phyloP scores from a whole-genome alignment of 2,113 vertebrate species.

The Cinclus mexicanus region DNA sequence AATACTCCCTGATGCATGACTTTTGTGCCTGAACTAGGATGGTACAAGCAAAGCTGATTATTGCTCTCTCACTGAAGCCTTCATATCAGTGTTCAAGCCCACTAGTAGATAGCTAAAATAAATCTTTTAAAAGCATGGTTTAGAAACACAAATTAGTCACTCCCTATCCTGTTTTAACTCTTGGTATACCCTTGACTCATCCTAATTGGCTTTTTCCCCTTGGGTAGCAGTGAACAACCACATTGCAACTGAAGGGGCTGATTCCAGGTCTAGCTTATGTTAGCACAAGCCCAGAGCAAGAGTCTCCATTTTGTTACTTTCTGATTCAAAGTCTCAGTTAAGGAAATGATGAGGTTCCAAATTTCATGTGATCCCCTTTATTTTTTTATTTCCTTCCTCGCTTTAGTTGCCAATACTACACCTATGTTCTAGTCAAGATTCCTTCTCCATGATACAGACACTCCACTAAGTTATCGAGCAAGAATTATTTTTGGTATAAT shows the following conservation, averaged over 20 bases:
- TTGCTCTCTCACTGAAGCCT: conserved; percentile 26
- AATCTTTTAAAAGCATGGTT: conserved; percentile 18
- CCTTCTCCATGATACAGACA: background rate
- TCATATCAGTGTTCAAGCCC: background rate
- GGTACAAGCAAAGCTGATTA: conserved; percentile 48
- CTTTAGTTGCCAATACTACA: background rate
- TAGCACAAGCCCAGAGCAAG: background rate
- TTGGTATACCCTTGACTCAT: background rate
- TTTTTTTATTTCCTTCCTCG: background rate
- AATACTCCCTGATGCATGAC: conserved; percentile 27
- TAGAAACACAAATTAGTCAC: background rate
- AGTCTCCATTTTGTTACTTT: background rate
- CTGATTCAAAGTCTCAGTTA: background rate
- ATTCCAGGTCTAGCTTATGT: background rate
- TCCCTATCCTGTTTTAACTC: conserved; percentile 2
- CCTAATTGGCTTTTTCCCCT: background rate
- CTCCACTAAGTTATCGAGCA: background rate
- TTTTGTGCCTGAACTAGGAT: conserved; percentile 18
- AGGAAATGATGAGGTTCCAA: background rate
- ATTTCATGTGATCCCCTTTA: background rate
- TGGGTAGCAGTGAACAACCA: background rate
- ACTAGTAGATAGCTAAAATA: background rate
- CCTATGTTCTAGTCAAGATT: background rate
- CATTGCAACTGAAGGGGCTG: background rate
- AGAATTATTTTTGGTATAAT: background rate